Evolutionary conservation across 2,797 vertebrate species (phyloP).

Genomic region (Mionectes olivaceus): DNA sequence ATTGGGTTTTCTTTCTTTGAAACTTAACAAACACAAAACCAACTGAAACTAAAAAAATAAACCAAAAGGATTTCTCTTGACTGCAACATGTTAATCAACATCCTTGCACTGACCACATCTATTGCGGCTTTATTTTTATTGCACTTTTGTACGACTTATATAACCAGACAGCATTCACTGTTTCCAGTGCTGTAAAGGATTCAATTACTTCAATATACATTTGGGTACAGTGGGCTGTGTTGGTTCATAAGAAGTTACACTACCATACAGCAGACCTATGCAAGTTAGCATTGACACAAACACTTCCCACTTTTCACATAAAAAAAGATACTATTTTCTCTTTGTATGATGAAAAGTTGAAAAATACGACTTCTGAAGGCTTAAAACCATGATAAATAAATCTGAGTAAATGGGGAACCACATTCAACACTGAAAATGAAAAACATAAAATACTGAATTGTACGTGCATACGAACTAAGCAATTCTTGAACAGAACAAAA

Average conservation of each 20-base stretch:
- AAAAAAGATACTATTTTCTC: neutral
- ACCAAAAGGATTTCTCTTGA: neutral
- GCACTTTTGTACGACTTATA: neutral
- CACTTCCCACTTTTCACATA: neutral
- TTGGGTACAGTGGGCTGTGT: neutral
- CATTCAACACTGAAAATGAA: neutral
- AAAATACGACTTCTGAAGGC: neutral
- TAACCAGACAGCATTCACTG: neutral
- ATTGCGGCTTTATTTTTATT: neutral
- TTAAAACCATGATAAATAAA: rapidly evolving
- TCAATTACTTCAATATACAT: neutral
- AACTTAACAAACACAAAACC: neutral
- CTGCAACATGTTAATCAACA: neutral
- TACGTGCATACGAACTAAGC: neutral
- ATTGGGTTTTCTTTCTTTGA: neutral
- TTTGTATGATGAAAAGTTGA: neutral
- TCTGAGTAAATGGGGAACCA: neutral
- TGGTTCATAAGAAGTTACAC: neutral
- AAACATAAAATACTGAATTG: neutral
- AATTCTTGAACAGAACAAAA: neutral
- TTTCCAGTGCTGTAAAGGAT: neutral
- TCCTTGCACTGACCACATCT: neutral
- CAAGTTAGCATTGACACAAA: neutral
- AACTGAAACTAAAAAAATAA: neutral
- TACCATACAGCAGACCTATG: neutral